phyloP scores from a whole-genome alignment of 1,140 invertebrate genomes.

The Nasonia giraulti region DNA sequence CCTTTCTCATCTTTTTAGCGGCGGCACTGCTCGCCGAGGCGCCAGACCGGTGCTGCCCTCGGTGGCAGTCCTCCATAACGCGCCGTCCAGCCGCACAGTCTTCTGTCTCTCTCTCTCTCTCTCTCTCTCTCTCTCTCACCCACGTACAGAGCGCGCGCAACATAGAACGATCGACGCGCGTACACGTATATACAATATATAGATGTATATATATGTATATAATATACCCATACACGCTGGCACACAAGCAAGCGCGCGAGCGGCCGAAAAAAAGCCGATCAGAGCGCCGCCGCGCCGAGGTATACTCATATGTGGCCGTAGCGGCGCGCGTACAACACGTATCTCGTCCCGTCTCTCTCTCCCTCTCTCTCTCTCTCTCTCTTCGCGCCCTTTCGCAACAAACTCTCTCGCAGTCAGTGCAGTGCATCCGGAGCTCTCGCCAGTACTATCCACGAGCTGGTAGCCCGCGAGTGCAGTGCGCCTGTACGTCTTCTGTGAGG shows the following conservation, averaged over 20 bases:
- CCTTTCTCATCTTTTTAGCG: background rate
- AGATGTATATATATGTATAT: background rate
- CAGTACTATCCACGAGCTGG: background rate
- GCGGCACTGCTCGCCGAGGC: background rate
- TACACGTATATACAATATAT: background rate
- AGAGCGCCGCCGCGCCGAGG: background rate
- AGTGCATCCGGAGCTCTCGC: background rate
- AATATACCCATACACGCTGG: background rate
- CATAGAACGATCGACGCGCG: background rate
- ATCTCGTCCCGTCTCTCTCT: background rate
- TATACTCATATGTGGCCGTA: background rate
- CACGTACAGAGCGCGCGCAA: background rate
- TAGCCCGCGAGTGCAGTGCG: background rate
- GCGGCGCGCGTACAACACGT: constrained; percentile 18
- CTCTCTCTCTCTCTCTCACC: background rate
- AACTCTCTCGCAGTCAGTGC: background rate
- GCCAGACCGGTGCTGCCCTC: constrained; percentile 9
- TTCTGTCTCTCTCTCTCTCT: background rate
- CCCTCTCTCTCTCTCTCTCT: background rate
- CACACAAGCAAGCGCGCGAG: background rate
- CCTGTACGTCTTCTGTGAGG: background rate
- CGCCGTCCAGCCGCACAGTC: too few relatives aligned
- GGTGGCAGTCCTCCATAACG: background rate
- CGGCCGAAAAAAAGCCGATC: constrained; percentile 8
- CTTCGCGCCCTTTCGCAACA: constrained; percentile 2